These are phyloP conservation scores for Cirrhinus molitorella DNA, from an alignment of 2,797 vertebrate species.

Conservation along the genomic window DNA sequence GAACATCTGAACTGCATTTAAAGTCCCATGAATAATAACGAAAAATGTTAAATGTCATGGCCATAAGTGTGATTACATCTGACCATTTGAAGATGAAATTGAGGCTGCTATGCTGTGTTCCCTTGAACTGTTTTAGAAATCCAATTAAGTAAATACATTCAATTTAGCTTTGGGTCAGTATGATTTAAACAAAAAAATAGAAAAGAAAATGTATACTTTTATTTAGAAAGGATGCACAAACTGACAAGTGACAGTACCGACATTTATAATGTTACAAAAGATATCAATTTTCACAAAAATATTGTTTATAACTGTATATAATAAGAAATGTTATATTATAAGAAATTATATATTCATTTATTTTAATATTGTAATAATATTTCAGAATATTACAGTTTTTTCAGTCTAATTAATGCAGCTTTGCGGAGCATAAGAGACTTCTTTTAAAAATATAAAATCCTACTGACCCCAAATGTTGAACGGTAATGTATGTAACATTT, in stretches of 20 bases:
- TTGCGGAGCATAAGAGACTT: no score
- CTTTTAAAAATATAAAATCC: not conserved
- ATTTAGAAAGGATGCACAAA: not conserved
- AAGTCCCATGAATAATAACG: not conserved
- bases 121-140: not conserved
- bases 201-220: not conserved
- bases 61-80: not conserved
- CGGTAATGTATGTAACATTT: not conserved
- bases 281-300: not conserved
- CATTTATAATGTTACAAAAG: not conserved
- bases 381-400: not conserved
- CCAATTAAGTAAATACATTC: not conserved
- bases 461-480: not conserved
- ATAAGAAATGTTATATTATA: not conserved
- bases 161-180: not conserved
- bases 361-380: not conserved
- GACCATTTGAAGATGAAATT: constrained; percentile 8
- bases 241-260: not conserved
- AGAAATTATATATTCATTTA: not conserved
- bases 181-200: not conserved
- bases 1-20: not conserved
- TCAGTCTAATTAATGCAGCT: not conserved
- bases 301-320: not conserved
- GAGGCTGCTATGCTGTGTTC: constrained; percentile 1
- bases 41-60: not conserved